Evolutionary conservation across 1,140 invertebrate species (phyloP).

Genomic region (Drosophila saltans): DNA sequence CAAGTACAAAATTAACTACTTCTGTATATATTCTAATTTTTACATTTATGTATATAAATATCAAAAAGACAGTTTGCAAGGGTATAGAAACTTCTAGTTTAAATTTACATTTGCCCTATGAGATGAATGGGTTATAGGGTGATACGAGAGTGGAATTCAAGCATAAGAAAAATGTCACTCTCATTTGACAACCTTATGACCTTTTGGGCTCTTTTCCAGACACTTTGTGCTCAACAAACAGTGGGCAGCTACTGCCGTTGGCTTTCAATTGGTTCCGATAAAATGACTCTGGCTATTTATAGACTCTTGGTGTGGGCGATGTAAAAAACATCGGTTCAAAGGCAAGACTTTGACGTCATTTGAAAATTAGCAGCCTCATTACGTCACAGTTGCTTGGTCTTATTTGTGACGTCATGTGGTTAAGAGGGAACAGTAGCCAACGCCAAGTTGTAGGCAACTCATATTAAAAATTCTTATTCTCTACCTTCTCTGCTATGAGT

Average conservation of each 20-base stretch:
- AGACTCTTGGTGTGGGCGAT: not conserved
- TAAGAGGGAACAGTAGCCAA: not conserved
- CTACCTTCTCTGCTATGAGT: not conserved
- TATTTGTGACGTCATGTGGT: slow-evolving; percentile 40
- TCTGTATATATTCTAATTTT: too few relatives aligned
- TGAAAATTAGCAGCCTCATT: not conserved
- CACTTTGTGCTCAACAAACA: too few relatives aligned
- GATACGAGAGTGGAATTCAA: not conserved
- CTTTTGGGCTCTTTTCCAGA: not conserved
- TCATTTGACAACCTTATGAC: not conserved
- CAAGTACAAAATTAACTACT: too few relatives aligned
- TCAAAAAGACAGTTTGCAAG: too few relatives aligned
- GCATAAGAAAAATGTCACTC: slow-evolving; percentile 3
- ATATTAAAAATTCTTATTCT: slow-evolving; percentile 3
- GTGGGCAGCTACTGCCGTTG: not conserved
- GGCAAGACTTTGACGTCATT: not conserved
- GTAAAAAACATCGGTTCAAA: not conserved
- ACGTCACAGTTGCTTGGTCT: not conserved
- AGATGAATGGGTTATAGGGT: not conserved
- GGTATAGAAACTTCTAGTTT: not conserved
- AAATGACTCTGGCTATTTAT: not conserved
- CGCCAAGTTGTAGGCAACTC: slow-evolving; percentile 38
- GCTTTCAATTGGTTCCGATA: not conserved
- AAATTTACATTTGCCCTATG: not conserved
- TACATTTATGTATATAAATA: too few relatives aligned